Percentiles rank a stretch among this genome's conserved stretches.
Evolutionary conservation across 2,797 vertebrate species (phyloP).

Genomic region (Falco cherrug): DNA sequence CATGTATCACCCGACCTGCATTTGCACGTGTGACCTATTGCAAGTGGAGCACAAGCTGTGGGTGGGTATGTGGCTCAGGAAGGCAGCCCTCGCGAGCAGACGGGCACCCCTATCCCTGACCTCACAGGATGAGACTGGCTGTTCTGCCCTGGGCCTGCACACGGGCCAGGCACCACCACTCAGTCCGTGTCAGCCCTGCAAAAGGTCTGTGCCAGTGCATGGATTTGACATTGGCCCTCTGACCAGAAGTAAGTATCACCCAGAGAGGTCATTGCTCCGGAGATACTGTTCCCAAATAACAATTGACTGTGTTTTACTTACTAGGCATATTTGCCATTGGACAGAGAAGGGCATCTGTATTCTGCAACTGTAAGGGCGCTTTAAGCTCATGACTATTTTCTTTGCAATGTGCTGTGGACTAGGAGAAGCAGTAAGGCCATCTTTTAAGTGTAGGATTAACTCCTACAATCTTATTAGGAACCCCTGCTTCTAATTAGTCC

Average conservation of each 20-base stretch:
- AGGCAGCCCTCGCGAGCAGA: background rate
- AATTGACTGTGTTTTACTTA: background rate
- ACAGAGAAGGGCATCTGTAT: background rate
- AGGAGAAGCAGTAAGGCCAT: background rate
- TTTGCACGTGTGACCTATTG: background rate
- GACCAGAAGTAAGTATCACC: background rate
- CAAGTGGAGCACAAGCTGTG: background rate
- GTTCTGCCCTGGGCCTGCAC: background rate
- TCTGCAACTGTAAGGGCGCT: background rate
- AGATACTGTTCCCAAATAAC: background rate
- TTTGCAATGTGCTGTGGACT: slow-evolving; percentile 2
- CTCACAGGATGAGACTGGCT: background rate
- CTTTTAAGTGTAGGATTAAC: background rate
- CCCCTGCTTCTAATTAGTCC: slow-evolving; percentile 1
- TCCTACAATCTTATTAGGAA: background rate
- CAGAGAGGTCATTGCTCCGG: background rate
- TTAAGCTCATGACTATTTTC: slow-evolving; percentile 10
- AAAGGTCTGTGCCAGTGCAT: background rate
- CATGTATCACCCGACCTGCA: background rate
- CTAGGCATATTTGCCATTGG: background rate
- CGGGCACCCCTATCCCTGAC: background rate
- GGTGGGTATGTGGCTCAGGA: background rate
- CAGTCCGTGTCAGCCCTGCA: background rate
- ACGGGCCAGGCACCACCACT: background rate
- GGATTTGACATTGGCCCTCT: background rate